Conservation (phyloP, 2,888 invertebrate genomes). For the Epirrita christyi region DNA sequence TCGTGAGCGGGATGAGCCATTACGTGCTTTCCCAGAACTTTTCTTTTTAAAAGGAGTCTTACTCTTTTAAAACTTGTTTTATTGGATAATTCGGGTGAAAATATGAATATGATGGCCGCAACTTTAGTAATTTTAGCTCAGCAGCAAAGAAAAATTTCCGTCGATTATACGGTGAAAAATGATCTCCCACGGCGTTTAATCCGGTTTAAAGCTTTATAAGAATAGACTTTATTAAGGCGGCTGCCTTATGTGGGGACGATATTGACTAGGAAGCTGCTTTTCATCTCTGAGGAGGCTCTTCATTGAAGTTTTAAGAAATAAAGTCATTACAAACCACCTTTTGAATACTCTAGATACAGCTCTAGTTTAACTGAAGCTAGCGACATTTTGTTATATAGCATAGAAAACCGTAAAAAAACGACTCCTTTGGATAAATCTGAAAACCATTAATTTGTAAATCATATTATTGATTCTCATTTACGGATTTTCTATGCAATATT, state of each 20-base stretch:
- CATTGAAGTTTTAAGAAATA: constrained; percentile 3
- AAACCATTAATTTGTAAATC: too few relatives aligned
- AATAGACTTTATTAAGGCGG: constrained; percentile 31
- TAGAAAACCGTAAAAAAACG: too few relatives aligned
- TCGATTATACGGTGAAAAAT: constrained; percentile 72
- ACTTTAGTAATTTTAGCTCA: constrained; percentile 76
- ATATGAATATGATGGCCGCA: constrained; percentile 79
- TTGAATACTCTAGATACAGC: too few relatives aligned
- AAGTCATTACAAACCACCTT: constrained; percentile 1
- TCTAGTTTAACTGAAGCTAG: too few relatives aligned
- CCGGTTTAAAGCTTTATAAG: constrained; percentile 35
- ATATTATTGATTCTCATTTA: too few relatives aligned
- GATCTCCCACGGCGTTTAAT: constrained; percentile 62
- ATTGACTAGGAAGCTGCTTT: neutral
- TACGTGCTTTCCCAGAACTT: constrained; percentile 81
- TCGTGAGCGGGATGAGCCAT: constrained; percentile 83
- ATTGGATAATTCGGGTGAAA: constrained; percentile 80
- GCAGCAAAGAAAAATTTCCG: constrained; percentile 63
- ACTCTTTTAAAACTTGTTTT: constrained; percentile 82
- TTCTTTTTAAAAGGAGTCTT: constrained; percentile 83
- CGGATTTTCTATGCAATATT: too few relatives aligned
- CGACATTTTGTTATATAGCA: too few relatives aligned
- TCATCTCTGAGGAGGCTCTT: neutral
- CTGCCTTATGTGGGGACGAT: constrained; percentile 22
- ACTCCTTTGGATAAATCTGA: too few relatives aligned